These are phyloP conservation scores for Myotis findleyi DNA, from an alignment of 2,797 vertebrate genomes.

Conservation along the genomic window DNA sequence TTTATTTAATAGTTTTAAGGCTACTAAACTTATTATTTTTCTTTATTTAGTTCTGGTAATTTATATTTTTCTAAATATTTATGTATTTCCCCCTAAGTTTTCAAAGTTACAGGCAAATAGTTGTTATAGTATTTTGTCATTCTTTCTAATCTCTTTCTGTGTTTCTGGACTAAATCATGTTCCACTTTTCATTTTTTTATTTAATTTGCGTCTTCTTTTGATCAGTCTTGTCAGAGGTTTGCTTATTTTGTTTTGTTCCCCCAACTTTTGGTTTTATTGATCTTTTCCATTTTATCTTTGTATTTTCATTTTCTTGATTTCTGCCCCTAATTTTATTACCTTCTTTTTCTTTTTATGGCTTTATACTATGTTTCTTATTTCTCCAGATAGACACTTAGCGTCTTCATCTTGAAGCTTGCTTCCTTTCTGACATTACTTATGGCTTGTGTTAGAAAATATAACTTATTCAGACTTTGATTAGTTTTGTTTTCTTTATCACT, in stretches of 20 bases:
- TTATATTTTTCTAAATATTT: conserved; percentile 22
- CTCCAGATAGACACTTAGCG: not conserved
- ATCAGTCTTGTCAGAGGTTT: not conserved
- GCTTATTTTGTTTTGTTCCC: not conserved
- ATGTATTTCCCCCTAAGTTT: not conserved
- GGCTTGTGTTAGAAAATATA: not conserved
- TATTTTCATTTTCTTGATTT: conserved; percentile 11
- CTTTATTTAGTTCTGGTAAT: not conserved
- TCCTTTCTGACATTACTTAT: not conserved
- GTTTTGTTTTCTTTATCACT: not conserved
- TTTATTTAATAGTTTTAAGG: not conserved
- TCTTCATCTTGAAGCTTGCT: not conserved
- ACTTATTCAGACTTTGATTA: not conserved
- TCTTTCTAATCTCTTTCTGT: not conserved
- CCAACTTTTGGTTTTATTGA: not conserved
- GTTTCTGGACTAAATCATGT: not conserved
- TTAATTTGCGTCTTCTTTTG: not conserved
- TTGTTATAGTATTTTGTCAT: not conserved
- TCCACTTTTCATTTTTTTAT: not conserved
- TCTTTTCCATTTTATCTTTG: not conserved
- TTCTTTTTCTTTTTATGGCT: not conserved
- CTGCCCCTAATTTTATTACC: not conserved
- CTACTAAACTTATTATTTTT: not conserved
- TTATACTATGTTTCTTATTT: not conserved
- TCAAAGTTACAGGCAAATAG: not conserved